Conservation (phyloP, 2,888 invertebrate species). For the Lasioglossum vierecki region DNA sequence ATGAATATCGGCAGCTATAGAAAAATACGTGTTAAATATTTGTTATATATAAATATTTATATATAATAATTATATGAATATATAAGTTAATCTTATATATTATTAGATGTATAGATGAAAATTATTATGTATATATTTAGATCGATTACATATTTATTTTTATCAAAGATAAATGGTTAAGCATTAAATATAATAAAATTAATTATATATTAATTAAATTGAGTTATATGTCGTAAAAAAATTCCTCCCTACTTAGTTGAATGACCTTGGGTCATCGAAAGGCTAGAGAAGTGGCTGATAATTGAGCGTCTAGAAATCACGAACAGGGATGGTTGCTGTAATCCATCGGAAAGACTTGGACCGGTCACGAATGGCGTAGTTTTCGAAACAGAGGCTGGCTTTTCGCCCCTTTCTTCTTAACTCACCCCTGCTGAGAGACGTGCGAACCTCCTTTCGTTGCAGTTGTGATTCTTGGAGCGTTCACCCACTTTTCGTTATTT, state of each 20-base stretch:
- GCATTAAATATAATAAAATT: too few relatives aligned
- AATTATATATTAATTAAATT: too few relatives aligned
- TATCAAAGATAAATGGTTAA: too few relatives aligned
- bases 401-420: slow-evolving; percentile 11
- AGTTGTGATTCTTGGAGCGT: slow-evolving; percentile 62
- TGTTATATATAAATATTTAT: too few relatives aligned
- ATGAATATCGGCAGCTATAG: too few relatives aligned
- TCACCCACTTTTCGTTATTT: slow-evolving; percentile 63
- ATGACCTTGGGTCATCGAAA: not conserved
- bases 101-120: too few relatives aligned
- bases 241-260: not conserved
- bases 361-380: not conserved
- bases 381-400: slow-evolving; percentile 3
- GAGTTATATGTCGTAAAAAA: too few relatives aligned
- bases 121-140: too few relatives aligned
- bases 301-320: not conserved
- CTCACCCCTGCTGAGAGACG: slow-evolving; percentile 33
- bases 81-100: too few relatives aligned
- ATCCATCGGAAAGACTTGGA: not conserved
- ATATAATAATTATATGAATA: too few relatives aligned
- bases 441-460: slow-evolving; percentile 48
- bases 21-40: too few relatives aligned
- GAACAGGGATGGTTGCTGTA: not conserved
- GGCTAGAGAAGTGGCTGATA: not conserved
- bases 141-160: too few relatives aligned